Evolutionary conservation across 1,140 invertebrate genomes (phyloP).

Genomic region (Drosophila sturtevanti): DNA sequence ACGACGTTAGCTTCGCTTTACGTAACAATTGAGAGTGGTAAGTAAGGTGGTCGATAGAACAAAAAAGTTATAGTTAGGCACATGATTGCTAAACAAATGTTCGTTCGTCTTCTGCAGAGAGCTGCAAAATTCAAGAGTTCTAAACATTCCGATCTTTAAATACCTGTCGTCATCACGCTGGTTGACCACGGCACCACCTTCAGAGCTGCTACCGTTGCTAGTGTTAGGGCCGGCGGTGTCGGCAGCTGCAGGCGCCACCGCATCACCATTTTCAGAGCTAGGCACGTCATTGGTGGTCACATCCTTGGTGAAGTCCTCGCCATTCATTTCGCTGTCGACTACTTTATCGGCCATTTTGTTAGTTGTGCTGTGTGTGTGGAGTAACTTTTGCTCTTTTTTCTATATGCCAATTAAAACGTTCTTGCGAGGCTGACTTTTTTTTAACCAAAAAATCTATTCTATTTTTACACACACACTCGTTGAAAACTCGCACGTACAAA

Average conservation of each 20-base stretch:
- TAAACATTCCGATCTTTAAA: slow-evolving; percentile 24
- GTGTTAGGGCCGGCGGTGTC: slow-evolving; percentile 85
- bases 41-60: slow-evolving; percentile 50
- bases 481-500: slow-evolving; percentile 69
- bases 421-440: slow-evolving; percentile 13
- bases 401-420: slow-evolving; percentile 47
- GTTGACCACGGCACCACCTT: slow-evolving; percentile 84
- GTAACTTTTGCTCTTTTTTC: slow-evolving; percentile 23
- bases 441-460: slow-evolving; percentile 38
- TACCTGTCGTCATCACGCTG: slow-evolving; percentile 90
- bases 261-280: slow-evolving; percentile 85
- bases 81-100: slow-evolving; percentile 53
- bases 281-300: slow-evolving; percentile 84
- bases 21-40: slow-evolving; percentile 68
- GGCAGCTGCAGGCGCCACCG: slow-evolving; percentile 79
- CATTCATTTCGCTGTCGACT: slow-evolving; percentile 82
- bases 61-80: slow-evolving; percentile 54
- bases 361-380: slow-evolving; percentile 36
- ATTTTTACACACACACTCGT: slow-evolving; percentile 71
- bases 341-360: slow-evolving; percentile 75
- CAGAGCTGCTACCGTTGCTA: slow-evolving; percentile 84
- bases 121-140: slow-evolving; percentile 6
- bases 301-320: slow-evolving; percentile 88
- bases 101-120: slow-evolving; percentile 10
- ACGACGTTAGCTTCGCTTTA: slow-evolving; percentile 74